A percentile compares a stretch with the other conserved stretches of the same genome.
These are phyloP conservation scores for Sesamia nonagrioides DNA, from an alignment of 1,140 invertebrate genomes.

Conservation along the genomic window DNA sequence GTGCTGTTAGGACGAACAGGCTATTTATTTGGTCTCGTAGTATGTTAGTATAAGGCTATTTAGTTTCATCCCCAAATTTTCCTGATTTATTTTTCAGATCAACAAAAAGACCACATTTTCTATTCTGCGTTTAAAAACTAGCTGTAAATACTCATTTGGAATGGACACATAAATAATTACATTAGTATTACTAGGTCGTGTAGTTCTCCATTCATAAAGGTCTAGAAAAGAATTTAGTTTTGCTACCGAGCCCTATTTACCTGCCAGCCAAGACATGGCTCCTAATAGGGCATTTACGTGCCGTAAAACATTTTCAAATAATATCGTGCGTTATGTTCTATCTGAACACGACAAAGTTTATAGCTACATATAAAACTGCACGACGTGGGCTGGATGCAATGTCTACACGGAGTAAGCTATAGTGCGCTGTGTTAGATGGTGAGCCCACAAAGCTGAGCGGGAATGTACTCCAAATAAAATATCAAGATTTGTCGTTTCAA, in stretches of 20 bases:
- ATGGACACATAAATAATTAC: no score
- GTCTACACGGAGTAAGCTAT: background rate
- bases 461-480: slow-evolving; percentile 43
- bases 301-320: slow-evolving; percentile 38
- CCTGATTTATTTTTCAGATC: no score
- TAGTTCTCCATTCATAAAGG: background rate
- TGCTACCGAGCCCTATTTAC: slow-evolving; percentile 21
- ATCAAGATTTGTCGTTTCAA: slow-evolving; percentile 27
- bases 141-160: background rate
- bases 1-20: no score
- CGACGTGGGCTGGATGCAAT: slow-evolving; percentile 37
- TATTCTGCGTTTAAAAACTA: background rate
- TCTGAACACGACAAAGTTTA: slow-evolving; percentile 34
- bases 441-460: background rate
- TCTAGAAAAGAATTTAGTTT: slow-evolving; percentile 23
- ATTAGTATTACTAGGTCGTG: background rate
- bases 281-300: slow-evolving; percentile 12
- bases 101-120: no score
- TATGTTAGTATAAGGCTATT: no score
- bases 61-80: no score
- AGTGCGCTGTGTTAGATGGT: slow-evolving; percentile 7
- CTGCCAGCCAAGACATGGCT: slow-evolving; percentile 6
- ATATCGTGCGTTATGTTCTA: slow-evolving; percentile 23
- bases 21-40: no score
- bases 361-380: slow-evolving; percentile 34